Percentiles rank a stretch among this genome's conserved stretches.
Evolutionary conservation across 2,797 vertebrate genomes (phyloP).

Genomic region (Holocentrus rufus): DNA sequence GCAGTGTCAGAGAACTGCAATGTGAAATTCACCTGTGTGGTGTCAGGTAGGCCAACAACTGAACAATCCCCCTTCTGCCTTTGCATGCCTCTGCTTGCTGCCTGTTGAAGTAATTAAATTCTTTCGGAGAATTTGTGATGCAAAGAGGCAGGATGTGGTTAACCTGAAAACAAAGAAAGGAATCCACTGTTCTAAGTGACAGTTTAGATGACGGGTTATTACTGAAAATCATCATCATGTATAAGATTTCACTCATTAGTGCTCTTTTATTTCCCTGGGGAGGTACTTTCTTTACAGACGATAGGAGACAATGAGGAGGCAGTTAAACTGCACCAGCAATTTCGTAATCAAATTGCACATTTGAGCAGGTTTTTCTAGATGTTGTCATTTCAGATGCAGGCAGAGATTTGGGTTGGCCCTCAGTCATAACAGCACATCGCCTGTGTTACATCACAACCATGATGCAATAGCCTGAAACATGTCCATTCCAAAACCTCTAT

Average conservation of each 20-base stretch:
- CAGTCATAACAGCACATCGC: slow-evolving; percentile 6
- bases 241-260: too few relatives aligned
- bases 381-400: slow-evolving; percentile 15
- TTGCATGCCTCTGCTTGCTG: slow-evolving; percentile 6
- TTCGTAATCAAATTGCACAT: neutral
- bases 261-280: neutral
- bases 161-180: slow-evolving; percentile 34
- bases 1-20: slow-evolving; percentile 95
- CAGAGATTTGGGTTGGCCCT: neutral
- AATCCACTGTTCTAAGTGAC: slow-evolving; percentile 9
- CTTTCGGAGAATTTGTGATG: slow-evolving; percentile 4
- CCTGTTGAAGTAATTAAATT: slow-evolving; percentile 29
- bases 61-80: neutral
- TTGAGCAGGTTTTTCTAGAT: neutral
- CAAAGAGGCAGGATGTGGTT: slow-evolving; percentile 47
- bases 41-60: slow-evolving; percentile 86
- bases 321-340: neutral
- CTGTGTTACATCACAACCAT: slow-evolving; percentile 29
- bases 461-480: slow-evolving; percentile 54
- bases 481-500: slow-evolving; percentile 5
- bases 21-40: slow-evolving; percentile 94
- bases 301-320: neutral
- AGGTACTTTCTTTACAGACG: too few relatives aligned
- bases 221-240: neutral
- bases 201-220: neutral